Evolutionary conservation across 2,797 vertebrate species (phyloP).

Genomic region (Perdix hodgsoniae): DNA sequence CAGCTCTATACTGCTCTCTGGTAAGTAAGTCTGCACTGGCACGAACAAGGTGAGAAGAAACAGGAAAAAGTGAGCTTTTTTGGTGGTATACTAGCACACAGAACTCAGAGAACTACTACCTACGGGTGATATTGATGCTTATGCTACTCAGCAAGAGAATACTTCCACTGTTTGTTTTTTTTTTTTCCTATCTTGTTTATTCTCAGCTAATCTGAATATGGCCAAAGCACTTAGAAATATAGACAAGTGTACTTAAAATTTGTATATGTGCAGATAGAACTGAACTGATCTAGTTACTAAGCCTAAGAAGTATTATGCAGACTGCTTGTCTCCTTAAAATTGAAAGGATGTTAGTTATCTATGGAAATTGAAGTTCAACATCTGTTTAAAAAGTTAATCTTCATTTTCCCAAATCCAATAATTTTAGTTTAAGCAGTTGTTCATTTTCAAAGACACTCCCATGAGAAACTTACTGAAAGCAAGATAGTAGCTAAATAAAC

Average conservation of each 20-base stretch:
- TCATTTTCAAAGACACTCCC: background rate
- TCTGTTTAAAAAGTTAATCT: background rate
- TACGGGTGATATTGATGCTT: background rate
- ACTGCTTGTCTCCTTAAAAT: background rate
- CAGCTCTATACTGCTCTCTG: background rate
- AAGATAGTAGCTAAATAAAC: background rate
- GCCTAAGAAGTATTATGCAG: background rate
- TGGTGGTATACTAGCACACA: background rate
- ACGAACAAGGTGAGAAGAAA: background rate
- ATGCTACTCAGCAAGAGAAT: background rate
- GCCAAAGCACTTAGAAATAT: background rate
- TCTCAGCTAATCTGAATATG: background rate
- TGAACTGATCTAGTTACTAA: background rate
- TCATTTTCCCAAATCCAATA: background rate
- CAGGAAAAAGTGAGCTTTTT: background rate
- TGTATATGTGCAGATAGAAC: background rate
- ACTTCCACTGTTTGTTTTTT: background rate
- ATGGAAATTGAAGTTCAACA: background rate
- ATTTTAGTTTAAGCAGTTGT: background rate
- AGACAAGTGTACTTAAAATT: background rate
- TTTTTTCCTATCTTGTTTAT: background rate
- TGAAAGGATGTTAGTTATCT: background rate
- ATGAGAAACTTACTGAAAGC: background rate
- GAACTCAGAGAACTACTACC: background rate
- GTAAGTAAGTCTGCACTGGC: rapidly evolving